These are phyloP conservation scores for Embiotoca jacksoni DNA, from an alignment of 2,113 vertebrate species.

Conservation along the genomic window DNA sequence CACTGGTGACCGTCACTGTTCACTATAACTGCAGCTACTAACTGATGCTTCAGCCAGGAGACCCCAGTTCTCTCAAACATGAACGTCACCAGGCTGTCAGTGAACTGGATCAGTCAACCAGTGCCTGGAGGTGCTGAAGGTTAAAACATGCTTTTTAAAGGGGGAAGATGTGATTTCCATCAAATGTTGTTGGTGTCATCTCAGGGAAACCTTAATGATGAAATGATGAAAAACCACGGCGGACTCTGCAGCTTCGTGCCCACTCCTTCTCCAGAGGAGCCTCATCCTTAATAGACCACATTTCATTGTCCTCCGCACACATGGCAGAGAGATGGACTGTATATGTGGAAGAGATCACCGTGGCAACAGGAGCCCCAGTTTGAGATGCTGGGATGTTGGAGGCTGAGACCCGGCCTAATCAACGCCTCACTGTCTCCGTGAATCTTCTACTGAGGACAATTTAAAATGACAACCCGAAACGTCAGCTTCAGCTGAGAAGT, in stretches of 20 bases:
- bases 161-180: constrained; percentile 32
- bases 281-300: constrained; percentile 62
- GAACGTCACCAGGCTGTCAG: constrained; percentile 32
- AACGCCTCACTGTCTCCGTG: constrained; percentile 50
- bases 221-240: constrained; percentile 63
- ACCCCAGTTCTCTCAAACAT: constrained; percentile 1
- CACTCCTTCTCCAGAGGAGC: constrained; percentile 61
- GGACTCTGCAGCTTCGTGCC: constrained; percentile 45
- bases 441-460: constrained; percentile 45
- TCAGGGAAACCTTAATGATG: too few relatives aligned
- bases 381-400: constrained; percentile 63
- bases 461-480: constrained; percentile 29
- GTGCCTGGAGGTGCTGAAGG: constrained; percentile 23
- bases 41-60: constrained; percentile 11
- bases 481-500: too few relatives aligned
- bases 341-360: constrained; percentile 78
- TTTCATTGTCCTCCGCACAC: constrained; percentile 73
- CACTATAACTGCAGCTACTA: background rate
- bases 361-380: constrained; percentile 80
- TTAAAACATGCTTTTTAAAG: constrained; percentile 46
- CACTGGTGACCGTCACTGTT: background rate
- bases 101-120: constrained; percentile 40
- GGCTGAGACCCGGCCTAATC: constrained; percentile 63
- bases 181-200: constrained; percentile 57
- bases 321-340: constrained; percentile 69